Evolutionary conservation across 2,113 vertebrate genomes (phyloP).

Genomic region (Odocoileus hemionus): DNA sequence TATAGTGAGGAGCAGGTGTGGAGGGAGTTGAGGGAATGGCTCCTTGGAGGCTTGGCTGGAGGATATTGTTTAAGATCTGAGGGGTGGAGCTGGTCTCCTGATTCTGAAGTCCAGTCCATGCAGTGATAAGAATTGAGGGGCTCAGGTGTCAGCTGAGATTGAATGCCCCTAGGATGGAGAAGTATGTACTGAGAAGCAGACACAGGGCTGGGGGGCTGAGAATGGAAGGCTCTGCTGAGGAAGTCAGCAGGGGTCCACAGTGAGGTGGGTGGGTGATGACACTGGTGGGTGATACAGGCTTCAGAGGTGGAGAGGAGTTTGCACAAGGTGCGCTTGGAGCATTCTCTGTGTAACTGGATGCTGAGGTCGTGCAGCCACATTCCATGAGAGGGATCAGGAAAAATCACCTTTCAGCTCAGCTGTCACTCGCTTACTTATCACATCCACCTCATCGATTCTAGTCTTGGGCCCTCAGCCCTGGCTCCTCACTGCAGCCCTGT

Average conservation of each 20-base stretch:
- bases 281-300: accelerated
- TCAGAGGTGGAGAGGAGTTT: not conserved
- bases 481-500: not conserved
- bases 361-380: not conserved
- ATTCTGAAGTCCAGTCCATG: not conserved
- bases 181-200: not conserved
- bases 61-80: not conserved
- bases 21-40: not conserved
- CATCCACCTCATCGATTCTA: not conserved
- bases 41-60: not conserved
- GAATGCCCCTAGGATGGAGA: not conserved
- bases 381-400: not conserved
- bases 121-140: not conserved
- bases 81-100: not conserved
- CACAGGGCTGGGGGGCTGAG: no score
- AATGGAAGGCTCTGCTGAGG: not conserved
- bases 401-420: not conserved
- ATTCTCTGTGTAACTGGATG: not conserved
- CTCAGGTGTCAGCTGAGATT: not conserved
- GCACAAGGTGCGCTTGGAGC: not conserved
- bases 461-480: not conserved
- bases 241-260: not conserved
- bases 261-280: not conserved
- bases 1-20: not conserved
- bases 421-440: not conserved